Evolutionary conservation across 2,113 vertebrate genomes (phyloP).

Genomic region (Psophia crepitans): DNA sequence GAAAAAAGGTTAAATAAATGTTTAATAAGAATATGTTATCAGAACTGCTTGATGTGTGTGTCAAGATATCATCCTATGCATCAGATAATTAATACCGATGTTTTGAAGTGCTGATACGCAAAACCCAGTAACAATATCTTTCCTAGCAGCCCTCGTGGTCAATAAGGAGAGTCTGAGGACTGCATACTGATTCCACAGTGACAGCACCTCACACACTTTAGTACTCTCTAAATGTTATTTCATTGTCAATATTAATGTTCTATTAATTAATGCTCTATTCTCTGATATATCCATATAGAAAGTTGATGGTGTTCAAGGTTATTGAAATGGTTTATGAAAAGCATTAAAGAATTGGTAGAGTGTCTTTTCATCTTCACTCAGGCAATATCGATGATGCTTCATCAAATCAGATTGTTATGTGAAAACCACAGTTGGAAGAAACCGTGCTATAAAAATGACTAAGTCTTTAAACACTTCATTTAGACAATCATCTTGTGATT

Average conservation of each 20-base stretch:
- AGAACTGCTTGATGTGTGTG: neutral
- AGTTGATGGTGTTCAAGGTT: neutral
- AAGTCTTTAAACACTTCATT: neutral
- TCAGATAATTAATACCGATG: neutral
- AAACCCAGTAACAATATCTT: neutral
- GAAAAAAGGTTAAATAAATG: neutral
- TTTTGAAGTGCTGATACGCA: neutral
- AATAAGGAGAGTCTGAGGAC: neutral
- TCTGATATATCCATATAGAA: neutral
- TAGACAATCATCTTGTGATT: neutral
- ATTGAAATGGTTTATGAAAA: neutral
- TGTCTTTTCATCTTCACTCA: neutral
- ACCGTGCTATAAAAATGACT: neutral
- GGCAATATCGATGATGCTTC: neutral
- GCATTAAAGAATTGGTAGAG: neutral
- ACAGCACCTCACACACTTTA: neutral
- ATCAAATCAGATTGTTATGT: neutral
- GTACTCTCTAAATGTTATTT: neutral
- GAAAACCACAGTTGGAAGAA: neutral
- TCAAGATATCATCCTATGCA: neutral
- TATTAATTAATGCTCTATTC: neutral
- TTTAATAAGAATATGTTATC: neutral
- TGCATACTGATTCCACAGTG: neutral
- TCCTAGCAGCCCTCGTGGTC: neutral
- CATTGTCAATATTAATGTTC: neutral